Percentiles rank a stretch among this genome's conserved stretches.
phyloP scores from a whole-genome alignment of 2,888 invertebrate species.

The Mythimna vitellina region DNA sequence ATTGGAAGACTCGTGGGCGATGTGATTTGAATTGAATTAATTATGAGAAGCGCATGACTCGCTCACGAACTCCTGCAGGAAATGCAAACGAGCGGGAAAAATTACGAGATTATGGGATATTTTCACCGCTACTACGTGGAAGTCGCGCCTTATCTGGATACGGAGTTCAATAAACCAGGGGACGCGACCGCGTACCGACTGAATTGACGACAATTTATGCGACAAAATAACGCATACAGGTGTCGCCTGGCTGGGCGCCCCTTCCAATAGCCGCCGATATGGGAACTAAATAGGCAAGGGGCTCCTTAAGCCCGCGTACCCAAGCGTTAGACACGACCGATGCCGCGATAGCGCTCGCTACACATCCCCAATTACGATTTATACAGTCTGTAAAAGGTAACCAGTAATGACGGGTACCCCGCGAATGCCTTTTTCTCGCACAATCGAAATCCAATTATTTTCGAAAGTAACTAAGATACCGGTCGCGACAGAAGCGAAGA shows the following conservation, averaged over 20 bases:
- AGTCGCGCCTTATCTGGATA: slow-evolving; percentile 82
- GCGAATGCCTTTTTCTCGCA: slow-evolving; percentile 83
- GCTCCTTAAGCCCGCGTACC: slow-evolving; percentile 79
- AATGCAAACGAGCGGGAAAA: slow-evolving; percentile 82
- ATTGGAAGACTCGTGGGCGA: slow-evolving; percentile 85
- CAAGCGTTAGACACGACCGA: slow-evolving; percentile 85
- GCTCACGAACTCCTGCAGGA: slow-evolving; percentile 82
- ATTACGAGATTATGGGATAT: slow-evolving; percentile 80
- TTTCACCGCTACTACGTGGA: slow-evolving; percentile 77
- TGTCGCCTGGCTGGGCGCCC: slow-evolving; percentile 84
- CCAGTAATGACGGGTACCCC: slow-evolving; percentile 85
- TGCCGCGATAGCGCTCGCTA: slow-evolving; percentile 80
- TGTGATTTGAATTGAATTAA: slow-evolving; percentile 89
- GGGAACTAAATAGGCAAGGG: slow-evolving; percentile 84
- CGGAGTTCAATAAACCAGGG: slow-evolving; percentile 87
- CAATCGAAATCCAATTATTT: slow-evolving; percentile 90
- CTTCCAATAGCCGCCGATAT: slow-evolving; percentile 83
- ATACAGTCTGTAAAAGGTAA: slow-evolving; percentile 87
- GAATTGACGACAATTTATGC: slow-evolving; percentile 87
- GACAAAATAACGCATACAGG: slow-evolving; percentile 89
- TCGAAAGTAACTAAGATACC: slow-evolving; percentile 88
- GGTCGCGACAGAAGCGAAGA: slow-evolving; percentile 83
- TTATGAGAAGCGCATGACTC: slow-evolving; percentile 80
- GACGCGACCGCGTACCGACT: slow-evolving; percentile 78
- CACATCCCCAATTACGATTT: slow-evolving; percentile 87